phyloP scores from a whole-genome alignment of 1,140 invertebrate species.

The Ceratina australensis region DNA sequence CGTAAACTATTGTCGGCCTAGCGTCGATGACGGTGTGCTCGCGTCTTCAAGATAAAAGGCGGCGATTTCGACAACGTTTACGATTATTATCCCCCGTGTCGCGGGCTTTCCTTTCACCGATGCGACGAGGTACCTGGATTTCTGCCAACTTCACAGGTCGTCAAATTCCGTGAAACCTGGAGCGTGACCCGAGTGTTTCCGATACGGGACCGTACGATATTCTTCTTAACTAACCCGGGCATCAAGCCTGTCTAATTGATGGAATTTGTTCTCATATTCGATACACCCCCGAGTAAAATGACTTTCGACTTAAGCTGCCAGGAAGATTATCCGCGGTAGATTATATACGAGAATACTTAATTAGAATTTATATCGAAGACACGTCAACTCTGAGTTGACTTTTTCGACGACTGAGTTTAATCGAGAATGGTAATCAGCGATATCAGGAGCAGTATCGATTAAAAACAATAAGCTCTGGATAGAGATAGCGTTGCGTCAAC shows the following conservation, averaged over 20 bases:
- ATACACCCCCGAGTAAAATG: no score
- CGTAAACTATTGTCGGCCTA: neutral
- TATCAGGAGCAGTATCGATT: neutral
- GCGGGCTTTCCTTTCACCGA: conserved; percentile 9
- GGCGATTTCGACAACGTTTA: conserved; percentile 25
- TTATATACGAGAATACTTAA: no score
- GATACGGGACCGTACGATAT: conserved; percentile 29
- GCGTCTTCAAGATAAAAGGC: neutral
- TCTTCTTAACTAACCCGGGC: neutral
- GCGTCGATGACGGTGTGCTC: neutral
- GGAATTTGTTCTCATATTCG: no score
- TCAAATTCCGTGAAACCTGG: neutral
- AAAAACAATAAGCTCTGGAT: neutral
- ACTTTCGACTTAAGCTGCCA: no score
- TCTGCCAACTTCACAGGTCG: conserved; percentile 34
- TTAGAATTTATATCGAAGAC: no score
- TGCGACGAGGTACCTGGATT: conserved; percentile 21
- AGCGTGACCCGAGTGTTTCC: conserved; percentile 12
- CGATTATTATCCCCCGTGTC: conserved; percentile 24
- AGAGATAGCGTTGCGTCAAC: neutral
- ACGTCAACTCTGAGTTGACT: neutral
- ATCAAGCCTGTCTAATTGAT: neutral
- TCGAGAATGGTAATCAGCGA: neutral
- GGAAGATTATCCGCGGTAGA: no score
- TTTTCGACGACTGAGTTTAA: no score